Evolutionary conservation across 2,888 invertebrate genomes (phyloP).

Genomic region (Watsonalla cultraria): DNA sequence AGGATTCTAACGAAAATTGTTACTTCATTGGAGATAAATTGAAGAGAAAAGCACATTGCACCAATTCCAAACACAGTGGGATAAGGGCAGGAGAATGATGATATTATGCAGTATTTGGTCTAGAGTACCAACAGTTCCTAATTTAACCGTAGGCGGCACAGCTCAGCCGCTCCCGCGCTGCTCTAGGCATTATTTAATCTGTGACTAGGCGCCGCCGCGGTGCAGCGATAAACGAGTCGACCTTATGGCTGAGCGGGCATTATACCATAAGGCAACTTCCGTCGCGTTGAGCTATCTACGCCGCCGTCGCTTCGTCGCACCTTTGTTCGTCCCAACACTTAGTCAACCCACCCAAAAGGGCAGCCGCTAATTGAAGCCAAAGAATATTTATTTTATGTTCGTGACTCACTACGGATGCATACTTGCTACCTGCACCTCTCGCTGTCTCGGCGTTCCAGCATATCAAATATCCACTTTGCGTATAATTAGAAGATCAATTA

Average conservation of each 20-base stretch:
- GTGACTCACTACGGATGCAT: constrained; percentile 34
- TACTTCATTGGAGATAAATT: no score
- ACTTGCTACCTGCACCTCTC: constrained; percentile 5
- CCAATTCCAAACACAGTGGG: no score
- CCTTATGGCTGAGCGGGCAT: constrained; percentile 6
- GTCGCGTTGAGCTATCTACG: constrained; percentile 44
- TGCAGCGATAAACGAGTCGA: constrained; percentile 21
- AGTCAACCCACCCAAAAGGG: constrained; percentile 45
- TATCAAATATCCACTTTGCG: background rate
- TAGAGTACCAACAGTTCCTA: no score
- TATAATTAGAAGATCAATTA: background rate
- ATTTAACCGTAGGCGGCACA: no score
- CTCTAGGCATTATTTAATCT: background rate
- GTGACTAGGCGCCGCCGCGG: background rate
- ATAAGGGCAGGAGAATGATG: no score
- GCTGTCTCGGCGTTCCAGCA: background rate
- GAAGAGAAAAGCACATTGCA: no score
- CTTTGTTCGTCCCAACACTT: constrained; percentile 56
- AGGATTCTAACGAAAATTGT: no score
- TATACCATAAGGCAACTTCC: constrained; percentile 52
- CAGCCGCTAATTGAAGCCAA: constrained; percentile 49
- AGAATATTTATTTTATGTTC: constrained; percentile 42
- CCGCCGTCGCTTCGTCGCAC: constrained; percentile 35
- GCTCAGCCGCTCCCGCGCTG: no score
- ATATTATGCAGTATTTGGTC: no score